phyloP scores from a whole-genome alignment of 2,113 vertebrate genomes.

The Dicaeum eximium region DNA sequence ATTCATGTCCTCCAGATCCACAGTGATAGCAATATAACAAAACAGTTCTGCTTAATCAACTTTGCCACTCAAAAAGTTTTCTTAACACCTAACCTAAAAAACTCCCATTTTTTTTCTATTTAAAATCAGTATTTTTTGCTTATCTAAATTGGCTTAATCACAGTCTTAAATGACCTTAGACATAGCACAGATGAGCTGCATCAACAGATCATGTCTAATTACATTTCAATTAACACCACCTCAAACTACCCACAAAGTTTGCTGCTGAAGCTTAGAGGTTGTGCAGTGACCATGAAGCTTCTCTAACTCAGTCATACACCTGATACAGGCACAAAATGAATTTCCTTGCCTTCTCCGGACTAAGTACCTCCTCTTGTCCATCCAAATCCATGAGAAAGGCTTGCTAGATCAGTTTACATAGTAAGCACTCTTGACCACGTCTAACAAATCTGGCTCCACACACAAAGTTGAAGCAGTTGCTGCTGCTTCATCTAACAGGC shows the following conservation, averaged over 20 bases:
- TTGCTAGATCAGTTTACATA: background rate
- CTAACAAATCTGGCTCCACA: background rate
- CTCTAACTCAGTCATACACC: background rate
- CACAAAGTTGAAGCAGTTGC: background rate
- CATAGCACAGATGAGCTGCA: background rate
- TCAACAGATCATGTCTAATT: background rate
- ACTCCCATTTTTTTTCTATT: fast-evolving
- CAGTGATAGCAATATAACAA: background rate
- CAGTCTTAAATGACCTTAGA: background rate
- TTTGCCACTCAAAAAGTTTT: background rate
- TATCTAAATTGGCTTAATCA: background rate
- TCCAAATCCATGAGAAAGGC: background rate
- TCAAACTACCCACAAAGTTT: background rate
- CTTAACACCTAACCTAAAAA: background rate
- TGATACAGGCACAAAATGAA: background rate
- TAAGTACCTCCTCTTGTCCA: background rate
- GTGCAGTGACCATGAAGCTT: background rate
- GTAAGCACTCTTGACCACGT: background rate
- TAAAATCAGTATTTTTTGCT: background rate
- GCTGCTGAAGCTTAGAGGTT: background rate
- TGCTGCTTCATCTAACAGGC: background rate
- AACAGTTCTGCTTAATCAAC: background rate
- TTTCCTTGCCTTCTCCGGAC: background rate
- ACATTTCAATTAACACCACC: background rate
- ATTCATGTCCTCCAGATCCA: background rate